Evolutionary conservation across 2,888 invertebrate genomes (phyloP).

Genomic region (Odontothrips loti): DNA sequence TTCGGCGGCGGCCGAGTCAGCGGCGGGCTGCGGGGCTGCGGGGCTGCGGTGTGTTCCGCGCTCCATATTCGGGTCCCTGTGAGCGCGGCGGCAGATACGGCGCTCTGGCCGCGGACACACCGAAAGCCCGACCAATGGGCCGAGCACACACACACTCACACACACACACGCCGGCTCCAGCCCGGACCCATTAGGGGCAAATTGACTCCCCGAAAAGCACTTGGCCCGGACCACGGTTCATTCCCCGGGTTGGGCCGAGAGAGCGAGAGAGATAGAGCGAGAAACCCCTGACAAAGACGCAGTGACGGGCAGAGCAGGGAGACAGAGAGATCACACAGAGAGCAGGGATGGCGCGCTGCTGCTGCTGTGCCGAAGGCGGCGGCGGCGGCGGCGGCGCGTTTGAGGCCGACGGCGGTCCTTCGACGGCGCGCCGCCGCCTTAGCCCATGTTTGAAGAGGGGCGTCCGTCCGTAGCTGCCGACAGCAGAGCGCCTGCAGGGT

Average conservation of each 20-base stretch:
- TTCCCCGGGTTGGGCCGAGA: background rate
- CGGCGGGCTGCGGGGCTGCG: background rate
- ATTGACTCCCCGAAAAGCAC: conserved; percentile 26
- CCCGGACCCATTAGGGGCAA: conserved; percentile 7
- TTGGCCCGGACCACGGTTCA: background rate
- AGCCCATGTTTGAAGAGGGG: background rate
- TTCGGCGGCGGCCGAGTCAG: too few relatives aligned
- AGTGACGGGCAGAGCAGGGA: background rate
- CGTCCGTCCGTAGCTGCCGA: too few relatives aligned
- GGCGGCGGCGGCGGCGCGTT: background rate
- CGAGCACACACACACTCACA: background rate
- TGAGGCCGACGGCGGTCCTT: background rate
- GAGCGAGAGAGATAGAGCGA: background rate
- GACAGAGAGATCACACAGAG: background rate
- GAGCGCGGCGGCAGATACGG: background rate
- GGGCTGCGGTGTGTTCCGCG: background rate
- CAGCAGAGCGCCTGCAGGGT: too few relatives aligned
- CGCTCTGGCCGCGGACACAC: too few relatives aligned
- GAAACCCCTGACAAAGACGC: background rate
- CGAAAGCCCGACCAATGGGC: background rate
- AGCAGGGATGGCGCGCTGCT: background rate
- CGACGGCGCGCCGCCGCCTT: background rate
- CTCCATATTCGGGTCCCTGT: background rate
- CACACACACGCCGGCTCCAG: background rate
- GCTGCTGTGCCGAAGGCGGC: background rate